A percentile compares a stretch with the other conserved stretches of the same genome.
Evolutionary conservation across 2,797 vertebrate genomes (phyloP).

Genomic region (Sebastes hubbsi): DNA sequence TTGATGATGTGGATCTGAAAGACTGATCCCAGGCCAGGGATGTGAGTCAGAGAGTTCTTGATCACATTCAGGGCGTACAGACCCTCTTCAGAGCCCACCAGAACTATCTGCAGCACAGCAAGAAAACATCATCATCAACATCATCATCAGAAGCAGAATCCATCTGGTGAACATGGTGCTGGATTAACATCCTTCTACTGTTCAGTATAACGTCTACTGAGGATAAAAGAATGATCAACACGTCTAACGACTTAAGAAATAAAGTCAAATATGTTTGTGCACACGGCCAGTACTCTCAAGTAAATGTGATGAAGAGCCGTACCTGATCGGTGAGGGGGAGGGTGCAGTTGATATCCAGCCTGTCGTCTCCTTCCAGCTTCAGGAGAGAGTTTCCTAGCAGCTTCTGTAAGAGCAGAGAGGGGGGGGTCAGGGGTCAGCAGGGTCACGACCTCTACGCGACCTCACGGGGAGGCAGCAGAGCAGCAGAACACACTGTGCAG

Average conservation of each 20-base stretch:
- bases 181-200: background rate
- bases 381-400: constrained; percentile 96
- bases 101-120: constrained; percentile 86
- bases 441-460: background rate
- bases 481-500: constrained; percentile 12
- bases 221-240: background rate
- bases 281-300: background rate
- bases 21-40: constrained; percentile 95
- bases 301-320: background rate
- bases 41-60: constrained; percentile 97
- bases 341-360: constrained; percentile 98
- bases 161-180: too few relatives aligned
- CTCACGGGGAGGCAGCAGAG: too few relatives aligned
- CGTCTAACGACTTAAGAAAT: background rate
- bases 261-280: background rate
- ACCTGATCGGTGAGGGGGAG: constrained; percentile 98
- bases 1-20: constrained; percentile 99
- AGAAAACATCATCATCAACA: background rate
- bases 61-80: constrained; percentile 97
- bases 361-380: constrained; percentile 97
- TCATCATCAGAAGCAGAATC: too few relatives aligned
- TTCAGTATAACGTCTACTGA: background rate
- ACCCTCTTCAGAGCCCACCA: constrained; percentile 98
- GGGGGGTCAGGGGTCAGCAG: constrained; percentile 15
- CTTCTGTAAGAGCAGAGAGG: constrained; percentile 84